Evolutionary conservation across 2,797 vertebrate genomes (phyloP).

Genomic region (Rhinella marina): DNA sequence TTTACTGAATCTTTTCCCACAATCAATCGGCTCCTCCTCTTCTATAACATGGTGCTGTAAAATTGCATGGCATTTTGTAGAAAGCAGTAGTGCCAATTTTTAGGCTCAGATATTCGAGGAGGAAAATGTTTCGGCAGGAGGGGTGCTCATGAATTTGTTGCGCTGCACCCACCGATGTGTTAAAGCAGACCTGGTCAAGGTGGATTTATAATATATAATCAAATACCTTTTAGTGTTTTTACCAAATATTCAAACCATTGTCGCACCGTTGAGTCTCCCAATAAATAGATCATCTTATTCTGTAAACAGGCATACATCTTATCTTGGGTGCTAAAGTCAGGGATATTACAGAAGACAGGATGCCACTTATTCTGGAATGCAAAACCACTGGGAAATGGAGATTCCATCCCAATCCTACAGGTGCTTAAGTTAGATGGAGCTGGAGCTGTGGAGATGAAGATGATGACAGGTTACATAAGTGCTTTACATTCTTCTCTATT

Average conservation of each 20-base stretch:
- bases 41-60: too few species aligned
- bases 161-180: too few species aligned
- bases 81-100: too few species aligned
- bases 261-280: background rate
- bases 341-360: background rate
- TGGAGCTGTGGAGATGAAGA: background rate
- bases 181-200: too few species aligned
- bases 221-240: background rate
- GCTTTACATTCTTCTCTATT: too few species aligned
- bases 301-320: constrained; percentile 12
- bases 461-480: too few species aligned
- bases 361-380: background rate
- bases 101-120: too few species aligned
- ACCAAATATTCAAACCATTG: background rate
- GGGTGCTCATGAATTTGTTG: too few species aligned
- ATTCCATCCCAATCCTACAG: constrained; percentile 2
- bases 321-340: background rate
- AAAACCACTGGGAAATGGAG: constrained; percentile 15
- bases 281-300: background rate
- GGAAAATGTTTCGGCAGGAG: too few species aligned
- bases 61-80: too few species aligned
- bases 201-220: background rate
- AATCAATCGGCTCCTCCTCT: too few species aligned
- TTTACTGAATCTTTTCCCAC: too few species aligned
- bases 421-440: background rate